phyloP scores from a whole-genome alignment of 2,888 invertebrate genomes.

The Phalangium opilio region DNA sequence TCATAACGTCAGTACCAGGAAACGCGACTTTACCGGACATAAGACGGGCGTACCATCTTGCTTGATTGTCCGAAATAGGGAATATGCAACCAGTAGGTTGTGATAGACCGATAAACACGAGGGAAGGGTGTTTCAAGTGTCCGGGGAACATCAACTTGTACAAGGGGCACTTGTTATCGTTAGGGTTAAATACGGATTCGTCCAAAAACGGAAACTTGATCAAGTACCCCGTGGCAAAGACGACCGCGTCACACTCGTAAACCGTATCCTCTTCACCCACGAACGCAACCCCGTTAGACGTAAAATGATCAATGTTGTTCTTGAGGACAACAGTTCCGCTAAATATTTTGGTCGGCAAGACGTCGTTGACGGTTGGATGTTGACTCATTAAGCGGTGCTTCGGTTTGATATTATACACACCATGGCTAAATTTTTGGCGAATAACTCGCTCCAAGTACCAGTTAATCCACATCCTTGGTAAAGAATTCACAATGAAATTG shows the following conservation, averaged over 20 bases:
- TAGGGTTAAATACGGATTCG: constrained; percentile 19
- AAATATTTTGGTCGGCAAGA: constrained; percentile 32
- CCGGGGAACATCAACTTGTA: constrained; percentile 33
- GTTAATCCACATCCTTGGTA: constrained; percentile 17
- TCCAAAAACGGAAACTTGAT: constrained; percentile 30
- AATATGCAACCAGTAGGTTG: constrained; percentile 35
- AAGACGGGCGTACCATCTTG: constrained; percentile 31
- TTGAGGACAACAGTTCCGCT: constrained; percentile 27
- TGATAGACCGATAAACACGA: constrained; percentile 33
- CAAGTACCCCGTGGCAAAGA: constrained; percentile 30
- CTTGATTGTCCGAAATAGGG: constrained; percentile 35
- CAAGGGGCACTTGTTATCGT: constrained; percentile 16
- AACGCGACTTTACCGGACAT: constrained; percentile 26
- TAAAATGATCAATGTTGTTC: constrained; percentile 24
- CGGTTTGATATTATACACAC: constrained; percentile 30
- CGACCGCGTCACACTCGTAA: constrained; percentile 29
- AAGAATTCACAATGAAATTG: constrained; percentile 8
- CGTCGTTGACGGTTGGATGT: constrained; percentile 30
- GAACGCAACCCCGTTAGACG: neutral
- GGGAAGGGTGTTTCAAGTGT: constrained; percentile 26
- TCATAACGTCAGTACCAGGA: constrained; percentile 28
- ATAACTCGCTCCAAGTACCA: constrained; percentile 17
- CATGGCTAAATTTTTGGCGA: constrained; percentile 29
- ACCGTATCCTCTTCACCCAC: constrained; percentile 22
- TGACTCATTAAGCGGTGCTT: constrained; percentile 25